These are phyloP conservation scores for Saimiri boliviensis DNA, from an alignment of 2,113 vertebrate species.

Conservation along the genomic window DNA sequence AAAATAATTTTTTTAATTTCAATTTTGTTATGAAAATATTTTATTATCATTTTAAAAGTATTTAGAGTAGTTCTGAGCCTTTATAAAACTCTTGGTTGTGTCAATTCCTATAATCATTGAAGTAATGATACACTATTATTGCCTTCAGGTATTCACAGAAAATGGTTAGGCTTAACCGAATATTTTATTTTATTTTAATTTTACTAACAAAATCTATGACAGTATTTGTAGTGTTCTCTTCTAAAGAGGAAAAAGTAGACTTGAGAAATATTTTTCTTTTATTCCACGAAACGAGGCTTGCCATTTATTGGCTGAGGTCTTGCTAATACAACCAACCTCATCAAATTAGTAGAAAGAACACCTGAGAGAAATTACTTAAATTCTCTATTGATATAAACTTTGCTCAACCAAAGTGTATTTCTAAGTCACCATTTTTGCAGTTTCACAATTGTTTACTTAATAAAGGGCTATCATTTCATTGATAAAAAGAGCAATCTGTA, in stretches of 20 bases:
- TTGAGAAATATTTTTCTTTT: neutral
- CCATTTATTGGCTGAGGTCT: neutral
- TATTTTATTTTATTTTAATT: slow-evolving; percentile 11
- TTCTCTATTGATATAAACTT: slow-evolving; percentile 64
- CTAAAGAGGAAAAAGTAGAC: neutral
- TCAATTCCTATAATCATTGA: neutral
- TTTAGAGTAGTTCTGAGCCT: neutral
- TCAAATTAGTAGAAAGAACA: slow-evolving; percentile 57
- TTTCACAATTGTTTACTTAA: slow-evolving; percentile 77
- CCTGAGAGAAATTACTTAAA: slow-evolving; percentile 70
- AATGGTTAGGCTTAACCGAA: neutral
- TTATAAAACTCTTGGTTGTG: neutral
- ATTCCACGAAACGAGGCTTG: neutral
- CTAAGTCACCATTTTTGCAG: slow-evolving; percentile 78
- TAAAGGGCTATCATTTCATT: slow-evolving; percentile 71
- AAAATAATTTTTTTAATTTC: neutral
- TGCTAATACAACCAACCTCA: neutral
- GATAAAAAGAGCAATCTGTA: slow-evolving; percentile 75
- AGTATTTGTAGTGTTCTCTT: neutral
- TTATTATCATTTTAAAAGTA: neutral
- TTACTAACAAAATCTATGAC: neutral
- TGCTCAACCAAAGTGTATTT: slow-evolving; percentile 65
- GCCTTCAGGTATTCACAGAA: neutral
- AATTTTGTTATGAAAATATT: neutral
- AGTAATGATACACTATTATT: neutral